phyloP scores from a whole-genome alignment of 2,888 invertebrate genomes.

The Diachrysia chrysitis region DNA sequence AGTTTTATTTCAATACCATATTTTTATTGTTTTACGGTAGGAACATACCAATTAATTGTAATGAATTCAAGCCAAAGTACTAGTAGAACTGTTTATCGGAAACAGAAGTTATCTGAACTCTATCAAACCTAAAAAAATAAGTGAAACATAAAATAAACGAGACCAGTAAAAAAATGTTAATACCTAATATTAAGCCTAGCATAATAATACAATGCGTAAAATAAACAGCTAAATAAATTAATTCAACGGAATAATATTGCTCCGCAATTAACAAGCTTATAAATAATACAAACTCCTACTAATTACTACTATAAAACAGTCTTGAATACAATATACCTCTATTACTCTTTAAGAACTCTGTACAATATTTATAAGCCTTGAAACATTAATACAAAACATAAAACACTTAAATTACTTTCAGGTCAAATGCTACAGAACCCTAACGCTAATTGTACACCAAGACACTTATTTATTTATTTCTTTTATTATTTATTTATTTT shows the following conservation, averaged over 20 bases:
- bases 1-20: too few species aligned
- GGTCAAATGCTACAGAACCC: conserved; percentile 10
- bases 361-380: conserved; percentile 13
- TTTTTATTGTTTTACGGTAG: too few species aligned
- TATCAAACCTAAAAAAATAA: too few species aligned
- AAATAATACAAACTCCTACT: conserved; percentile 31
- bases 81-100: too few species aligned
- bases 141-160: not conserved
- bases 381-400: conserved; percentile 17
- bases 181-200: not conserved
- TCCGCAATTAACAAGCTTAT: conserved; percentile 28
- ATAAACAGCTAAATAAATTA: not conserved
- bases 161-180: not conserved
- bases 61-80: too few species aligned
- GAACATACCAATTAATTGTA: too few species aligned
- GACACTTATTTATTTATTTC: too few species aligned
- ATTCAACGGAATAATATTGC: conserved; percentile 23
- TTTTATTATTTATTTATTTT: too few species aligned
- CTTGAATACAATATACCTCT: conserved; percentile 20
- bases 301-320: conserved; percentile 32
- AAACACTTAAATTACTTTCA: conserved; percentile 15
- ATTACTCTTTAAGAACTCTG: conserved; percentile 22
- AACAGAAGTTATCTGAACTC: too few species aligned
- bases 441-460: not conserved
- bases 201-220: not conserved